Base-by-base conservation (phyloP, 2,113 vertebrate species). In the Ceratotherium simum region DNA sequence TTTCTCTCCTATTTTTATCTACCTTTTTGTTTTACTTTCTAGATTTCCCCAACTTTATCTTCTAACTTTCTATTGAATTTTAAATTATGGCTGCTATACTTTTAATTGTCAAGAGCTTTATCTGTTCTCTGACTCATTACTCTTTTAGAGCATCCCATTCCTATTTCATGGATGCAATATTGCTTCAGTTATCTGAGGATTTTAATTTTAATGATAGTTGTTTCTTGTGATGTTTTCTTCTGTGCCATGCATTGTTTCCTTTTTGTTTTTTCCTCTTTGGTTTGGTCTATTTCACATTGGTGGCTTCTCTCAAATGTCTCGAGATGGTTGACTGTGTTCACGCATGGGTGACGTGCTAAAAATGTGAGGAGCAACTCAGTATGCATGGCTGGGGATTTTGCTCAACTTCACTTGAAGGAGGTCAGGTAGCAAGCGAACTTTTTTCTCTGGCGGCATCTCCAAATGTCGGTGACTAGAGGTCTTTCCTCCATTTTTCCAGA, bases 21-120 rank as follows among this genome's bases (percentile, higher is more conserved):
- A 72, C 36, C 25, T 73, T 76, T 33, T 65, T n/a, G 25, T 72
- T 62, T 83, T 65, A 58, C 42, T 56, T 75, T 70, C 36, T 62
- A 86, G 78, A 69, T 36, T 90, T 95, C 36, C 58, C 89, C 64
- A 13, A 89, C 31, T 79, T 90, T 80, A 51, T 70, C 20, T 90
- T 39, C n/a, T 33, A 60, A 62, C 6, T 60, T 70, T 31, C 27
- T 46, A 29, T 29, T 91, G 42, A 78, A 70, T 88, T 88, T 89
- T 65, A 79, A 72, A 79, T 73, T 17, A 72, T 42, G n/a, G 31
- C 14, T 65, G 21, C 29, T 17, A 1, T 83, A 4, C 27, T 16
- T 42, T 42, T 42, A 42, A 42, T 64, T 21, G 18, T 60, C 67
- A 70, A 87, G 60, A 70, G n/a, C 21, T 80, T 31, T 42, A 12